These are phyloP conservation scores for Phacellophora camtschatica DNA, from an alignment of 30 jellyfish, hydroid and myxozoan species.

Conservation along the genomic window DNA sequence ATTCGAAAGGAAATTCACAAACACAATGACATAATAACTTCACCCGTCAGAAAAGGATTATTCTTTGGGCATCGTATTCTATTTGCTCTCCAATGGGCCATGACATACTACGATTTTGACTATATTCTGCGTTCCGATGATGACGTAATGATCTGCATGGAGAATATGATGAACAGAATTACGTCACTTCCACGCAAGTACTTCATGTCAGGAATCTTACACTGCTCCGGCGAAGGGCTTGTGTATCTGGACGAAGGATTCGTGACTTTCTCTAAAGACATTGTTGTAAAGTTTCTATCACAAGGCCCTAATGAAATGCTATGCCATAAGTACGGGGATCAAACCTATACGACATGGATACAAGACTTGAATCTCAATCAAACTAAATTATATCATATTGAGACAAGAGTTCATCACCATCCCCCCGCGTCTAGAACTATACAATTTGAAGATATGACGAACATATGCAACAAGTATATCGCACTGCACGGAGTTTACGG, in stretches of 20 bases:
- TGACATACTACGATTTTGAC: conserved; percentile 5
- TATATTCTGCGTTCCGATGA: conserved; percentile 64
- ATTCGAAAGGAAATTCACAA: not conserved
- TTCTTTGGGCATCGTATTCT: conserved; percentile 56
- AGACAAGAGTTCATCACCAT: conserved; percentile 52
- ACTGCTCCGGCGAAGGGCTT: conserved; percentile 42
- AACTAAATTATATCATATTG: conserved; percentile 1
- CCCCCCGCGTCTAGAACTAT: conserved; percentile 75
- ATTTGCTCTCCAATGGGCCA: conserved; percentile 50
- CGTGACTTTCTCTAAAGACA: conserved; percentile 38
- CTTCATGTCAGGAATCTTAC: conserved; percentile 55
- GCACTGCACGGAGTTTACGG: conserved; percentile 78
- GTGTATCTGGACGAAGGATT: conserved; percentile 77
- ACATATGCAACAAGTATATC: conserved; percentile 41
- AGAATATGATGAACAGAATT: conserved; percentile 18
- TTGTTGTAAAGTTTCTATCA: conserved; percentile 36
- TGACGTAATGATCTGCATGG: conserved; percentile 74
- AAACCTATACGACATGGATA: conserved; percentile 43
- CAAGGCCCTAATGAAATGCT: conserved; percentile 52
- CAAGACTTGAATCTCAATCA: conserved; percentile 25
- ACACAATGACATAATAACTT: conserved; percentile 18
- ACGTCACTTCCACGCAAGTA: conserved; percentile 11
- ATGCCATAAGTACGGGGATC: conserved; percentile 78
- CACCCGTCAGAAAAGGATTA: conserved; percentile 42
- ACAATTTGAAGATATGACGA: not conserved